Evolutionary conservation across 2,888 invertebrate species (phyloP), one percentile per base, ranked within the genome.

Genomic region (Craniophora ligustri): DNA sequence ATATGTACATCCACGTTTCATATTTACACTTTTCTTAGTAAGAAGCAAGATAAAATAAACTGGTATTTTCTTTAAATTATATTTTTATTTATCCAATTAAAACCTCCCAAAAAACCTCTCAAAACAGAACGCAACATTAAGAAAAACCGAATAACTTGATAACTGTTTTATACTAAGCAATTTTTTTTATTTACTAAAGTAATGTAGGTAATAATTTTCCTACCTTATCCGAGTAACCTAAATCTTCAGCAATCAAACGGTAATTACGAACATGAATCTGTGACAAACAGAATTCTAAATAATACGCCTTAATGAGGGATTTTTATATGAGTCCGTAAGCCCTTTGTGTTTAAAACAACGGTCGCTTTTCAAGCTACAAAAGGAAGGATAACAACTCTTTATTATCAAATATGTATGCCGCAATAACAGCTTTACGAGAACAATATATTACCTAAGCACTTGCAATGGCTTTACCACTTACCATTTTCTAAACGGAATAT

Each of bases 391-490:
- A 69, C 59, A 59, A 51, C 59, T 67, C 62, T 75, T 75, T 69
- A 76, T 72, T 73, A 74, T 69, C 51, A 77, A 76, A 72, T 62
- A 76, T 72, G 63, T 71, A 74, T 45, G 64, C 38, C 51, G 68
- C 35, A 40, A 63, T 48, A 67, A 53, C 60, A 66, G 51, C 34
- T 62, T 56, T 32, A 38, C 39, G 35, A 26, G 2, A 3, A 49
- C 7, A 40, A 46, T 42, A 42, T 42, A 34, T 15, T 49, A 19
- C 23, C 13, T 11, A 28, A 45, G 15, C 30, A 42, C 56, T 51
- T 19, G 13, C 32, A 46, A 30, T 21, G n/a, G 35, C 34, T 46
- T 38, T 32, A 40, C 50, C 47, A 36, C 47, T 39, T 50, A 56
- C 6, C 32, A 38, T 59, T 55, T 23, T 30, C 42, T 31, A 47